phyloP scores from a whole-genome alignment of 2,888 invertebrate species.

The Onthophagus sagittarius region DNA sequence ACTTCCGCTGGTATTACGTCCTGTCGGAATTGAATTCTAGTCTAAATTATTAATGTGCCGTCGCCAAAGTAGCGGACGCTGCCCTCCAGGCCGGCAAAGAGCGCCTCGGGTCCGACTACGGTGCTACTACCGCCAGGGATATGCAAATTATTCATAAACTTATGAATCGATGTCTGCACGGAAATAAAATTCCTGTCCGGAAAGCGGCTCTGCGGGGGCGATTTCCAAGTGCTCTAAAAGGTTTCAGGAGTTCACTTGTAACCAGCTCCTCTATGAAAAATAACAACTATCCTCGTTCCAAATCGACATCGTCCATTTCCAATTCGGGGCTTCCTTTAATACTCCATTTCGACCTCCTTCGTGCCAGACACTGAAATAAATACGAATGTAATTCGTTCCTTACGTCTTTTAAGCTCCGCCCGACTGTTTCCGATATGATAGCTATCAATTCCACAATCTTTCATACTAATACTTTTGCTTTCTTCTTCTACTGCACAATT shows the following conservation, averaged over 20 bases:
- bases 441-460: neutral
- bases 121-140: conserved; percentile 2
- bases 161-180: conserved; percentile 11
- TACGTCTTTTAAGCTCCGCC: neutral
- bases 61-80: conserved; percentile 3
- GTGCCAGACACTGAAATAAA: neutral
- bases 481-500: neutral
- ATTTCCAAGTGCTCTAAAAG: conserved; percentile 13
- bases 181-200: conserved; percentile 1
- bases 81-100: neutral
- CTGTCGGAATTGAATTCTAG: conserved; percentile 8
- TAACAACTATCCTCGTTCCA: conserved; percentile 5
- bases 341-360: neutral
- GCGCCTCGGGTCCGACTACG: neutral
- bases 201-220: neutral
- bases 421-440: neutral
- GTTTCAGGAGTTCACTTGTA: conserved; percentile 6
- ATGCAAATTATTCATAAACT: conserved; percentile 14
- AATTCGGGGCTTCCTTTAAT: neutral
- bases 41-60: conserved; percentile 9
- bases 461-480: neutral
- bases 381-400: neutral
- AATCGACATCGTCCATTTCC: neutral
- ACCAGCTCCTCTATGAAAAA: conserved; percentile 6
- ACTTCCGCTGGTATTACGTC: conserved; percentile 13